Evolutionary conservation across 2,113 vertebrate genomes (phyloP).

Genomic region (Protobothrops mucrosquamatus): DNA sequence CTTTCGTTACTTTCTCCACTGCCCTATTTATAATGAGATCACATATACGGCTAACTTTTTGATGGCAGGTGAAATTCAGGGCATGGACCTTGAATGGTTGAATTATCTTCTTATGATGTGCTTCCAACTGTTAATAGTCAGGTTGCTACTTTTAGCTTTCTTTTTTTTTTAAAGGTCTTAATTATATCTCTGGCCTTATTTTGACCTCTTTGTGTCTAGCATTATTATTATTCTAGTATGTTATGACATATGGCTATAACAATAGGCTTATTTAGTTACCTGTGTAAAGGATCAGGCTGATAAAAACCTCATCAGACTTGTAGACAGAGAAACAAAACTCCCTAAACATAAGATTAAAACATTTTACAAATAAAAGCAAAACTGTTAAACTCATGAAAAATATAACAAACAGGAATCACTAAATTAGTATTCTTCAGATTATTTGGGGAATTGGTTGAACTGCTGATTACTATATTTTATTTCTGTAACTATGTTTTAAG

Average conservation of each 20-base stretch:
- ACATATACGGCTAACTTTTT: neutral
- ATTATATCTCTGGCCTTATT: neutral
- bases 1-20: neutral
- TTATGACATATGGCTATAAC: neutral
- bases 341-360: neutral
- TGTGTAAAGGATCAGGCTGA: neutral
- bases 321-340: neutral
- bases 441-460: neutral
- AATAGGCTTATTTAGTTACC: neutral
- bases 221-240: neutral
- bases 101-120: neutral
- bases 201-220: neutral
- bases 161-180: neutral
- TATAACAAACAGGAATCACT: neutral
- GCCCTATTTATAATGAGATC: neutral
- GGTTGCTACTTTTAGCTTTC: neutral
- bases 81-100: neutral
- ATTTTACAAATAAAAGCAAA: neutral
- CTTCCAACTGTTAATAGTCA: neutral
- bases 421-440: neutral
- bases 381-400: neutral
- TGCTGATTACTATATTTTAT: neutral
- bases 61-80: neutral
- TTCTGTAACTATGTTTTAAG: neutral
- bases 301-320: conserved; percentile 19